Evolutionary conservation across 2,113 vertebrate species (phyloP), one percentile per base, ranked within the genome.

Genomic region (Parus major): DNA sequence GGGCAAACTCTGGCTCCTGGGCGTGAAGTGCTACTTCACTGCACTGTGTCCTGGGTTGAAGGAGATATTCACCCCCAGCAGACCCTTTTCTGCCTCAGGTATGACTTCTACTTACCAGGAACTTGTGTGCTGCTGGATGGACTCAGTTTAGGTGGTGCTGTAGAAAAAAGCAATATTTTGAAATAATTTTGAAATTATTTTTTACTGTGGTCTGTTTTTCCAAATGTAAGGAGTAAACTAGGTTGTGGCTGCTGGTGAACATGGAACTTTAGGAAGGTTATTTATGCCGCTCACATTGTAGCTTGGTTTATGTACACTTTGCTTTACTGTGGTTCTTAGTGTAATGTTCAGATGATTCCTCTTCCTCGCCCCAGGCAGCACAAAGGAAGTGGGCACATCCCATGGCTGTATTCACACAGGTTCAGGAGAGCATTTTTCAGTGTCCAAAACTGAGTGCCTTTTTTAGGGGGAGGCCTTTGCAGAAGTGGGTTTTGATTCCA

Each of bases 101-200:
- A 22, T 0, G 2, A 25, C 39, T 39, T 27, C 59, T 50, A 23
- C 60, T 83, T 82, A 19, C 36, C 49, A 61, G 36, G 42, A n/a
- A 22, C 12, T 33, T 49, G 24, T 1, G 0, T 63, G 24, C 56
- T 76, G 20, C 31, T 12, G 7, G 57, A 20, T n/a, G 25, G 25
- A 41, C 89, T 0, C 0, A 0, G 0, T 68, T 60, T 47, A 73
- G 64, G 55, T 28, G 13, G 3, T 66, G 22, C 0, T 63, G 41
- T 39, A 72, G 31, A 41, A 66, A 75, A 66, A 31, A 86, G 31
- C 0, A 8, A 4, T 36, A 16, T 39, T 92, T 69, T n/a, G 13
- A 39, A 50, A 77, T 29, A 64, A 49, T 29, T 64, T 47, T 28
- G 0, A 24, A 61, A 24, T n/a, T 46, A 5, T 29, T 65, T 80